These are phyloP conservation scores for Edolisoma coerulescens DNA, from an alignment of 2,113 vertebrate species.

Conservation along the genomic window DNA sequence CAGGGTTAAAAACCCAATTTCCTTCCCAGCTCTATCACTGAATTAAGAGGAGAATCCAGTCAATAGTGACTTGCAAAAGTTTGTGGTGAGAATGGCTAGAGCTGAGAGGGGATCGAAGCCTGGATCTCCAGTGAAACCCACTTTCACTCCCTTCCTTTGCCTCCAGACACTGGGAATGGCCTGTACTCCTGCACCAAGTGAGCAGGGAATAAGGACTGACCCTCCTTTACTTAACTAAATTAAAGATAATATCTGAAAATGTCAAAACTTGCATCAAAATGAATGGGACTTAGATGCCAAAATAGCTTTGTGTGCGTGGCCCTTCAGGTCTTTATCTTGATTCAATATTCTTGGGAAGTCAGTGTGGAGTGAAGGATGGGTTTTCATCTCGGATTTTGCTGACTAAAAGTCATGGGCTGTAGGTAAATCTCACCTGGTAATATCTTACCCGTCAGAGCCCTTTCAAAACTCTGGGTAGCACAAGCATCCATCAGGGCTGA, in stretches of 20 bases:
- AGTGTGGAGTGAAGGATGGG: slow-evolving; percentile 43
- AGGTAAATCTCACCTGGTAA: slow-evolving; percentile 61
- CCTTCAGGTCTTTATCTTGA: slow-evolving; percentile 26
- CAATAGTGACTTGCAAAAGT: neutral
- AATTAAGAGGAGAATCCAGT: neutral
- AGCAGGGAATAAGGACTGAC: neutral
- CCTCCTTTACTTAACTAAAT: neutral
- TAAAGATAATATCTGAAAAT: neutral
- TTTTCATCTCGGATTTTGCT: slow-evolving; percentile 6
- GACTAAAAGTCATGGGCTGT: slow-evolving; percentile 15
- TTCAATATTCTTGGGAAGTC: slow-evolving; percentile 41
- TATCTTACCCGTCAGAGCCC: slow-evolving; percentile 14
- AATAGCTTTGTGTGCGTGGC: neutral
- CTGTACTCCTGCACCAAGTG: neutral
- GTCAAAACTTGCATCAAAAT: neutral
- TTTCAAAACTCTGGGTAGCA: neutral
- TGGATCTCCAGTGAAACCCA: neutral
- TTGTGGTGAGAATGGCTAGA: neutral
- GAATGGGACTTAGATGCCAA: slow-evolving; percentile 8
- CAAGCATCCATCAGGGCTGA: slow-evolving; percentile 45
- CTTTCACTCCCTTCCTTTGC: neutral
- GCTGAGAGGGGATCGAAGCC: neutral
- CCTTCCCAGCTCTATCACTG: neutral
- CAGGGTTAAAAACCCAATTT: neutral
- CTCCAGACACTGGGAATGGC: neutral